Conservation (phyloP, 2,797 vertebrate species). For the Oophaga sylvatica region DNA sequence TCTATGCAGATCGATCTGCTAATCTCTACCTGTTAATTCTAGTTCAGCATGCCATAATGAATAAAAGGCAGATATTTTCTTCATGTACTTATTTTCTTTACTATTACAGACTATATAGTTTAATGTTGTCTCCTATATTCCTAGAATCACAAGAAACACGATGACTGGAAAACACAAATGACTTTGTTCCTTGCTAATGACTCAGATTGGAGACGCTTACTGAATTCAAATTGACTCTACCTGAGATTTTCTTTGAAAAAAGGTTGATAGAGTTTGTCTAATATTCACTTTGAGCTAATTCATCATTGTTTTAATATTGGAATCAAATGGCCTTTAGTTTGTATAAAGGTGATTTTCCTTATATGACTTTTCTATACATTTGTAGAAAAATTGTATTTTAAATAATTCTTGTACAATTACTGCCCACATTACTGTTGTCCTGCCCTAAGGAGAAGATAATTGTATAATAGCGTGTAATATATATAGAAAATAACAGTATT, state of each 20-base stretch:
- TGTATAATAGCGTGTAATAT: not conserved
- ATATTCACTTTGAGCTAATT: not conserved
- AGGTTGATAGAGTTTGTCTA: not conserved
- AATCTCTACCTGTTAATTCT: conserved; percentile 58
- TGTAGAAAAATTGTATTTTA: not conserved
- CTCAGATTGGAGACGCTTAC: conserved; percentile 37
- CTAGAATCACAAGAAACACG: conserved; percentile 58
- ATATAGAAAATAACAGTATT: not conserved
- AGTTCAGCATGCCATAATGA: conserved; percentile 77
- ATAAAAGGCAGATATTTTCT: conserved; percentile 74
- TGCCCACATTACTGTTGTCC: not conserved
- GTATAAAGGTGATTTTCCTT: conserved; percentile 1
- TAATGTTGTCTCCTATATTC: conserved; percentile 65
- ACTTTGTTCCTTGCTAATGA: conserved; percentile 63
- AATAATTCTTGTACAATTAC: not conserved
- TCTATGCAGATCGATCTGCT: no score
- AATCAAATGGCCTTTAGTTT: not conserved
- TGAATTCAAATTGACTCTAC: conserved; percentile 65
- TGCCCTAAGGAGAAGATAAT: not conserved
- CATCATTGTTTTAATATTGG: not conserved
- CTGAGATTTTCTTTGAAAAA: not conserved
- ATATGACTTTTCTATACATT: not conserved
- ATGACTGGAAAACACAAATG: conserved; percentile 39
- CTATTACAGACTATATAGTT: conserved; percentile 71
- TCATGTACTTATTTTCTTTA: conserved; percentile 72